phyloP scores from a whole-genome alignment of 1,140 invertebrate genomes.

The Oryzaephilus surinamensis region DNA sequence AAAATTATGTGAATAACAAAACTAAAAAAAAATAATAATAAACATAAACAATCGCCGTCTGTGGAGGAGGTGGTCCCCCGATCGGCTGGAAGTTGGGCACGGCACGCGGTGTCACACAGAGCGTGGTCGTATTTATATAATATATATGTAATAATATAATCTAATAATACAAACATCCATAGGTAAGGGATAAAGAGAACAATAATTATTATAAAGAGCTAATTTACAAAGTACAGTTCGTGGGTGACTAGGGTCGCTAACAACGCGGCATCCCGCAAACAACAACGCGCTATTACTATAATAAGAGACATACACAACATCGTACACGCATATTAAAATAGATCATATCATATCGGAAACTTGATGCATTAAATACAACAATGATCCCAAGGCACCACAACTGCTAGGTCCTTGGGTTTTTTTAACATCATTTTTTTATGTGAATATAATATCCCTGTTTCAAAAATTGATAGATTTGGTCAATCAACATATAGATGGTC shows the following conservation, averaged over 20 bases:
- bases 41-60: constrained; percentile 25
- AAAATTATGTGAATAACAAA: constrained; percentile 21
- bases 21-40: constrained; percentile 27
- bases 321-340: constrained; percentile 37
- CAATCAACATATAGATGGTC: constrained; percentile 32
- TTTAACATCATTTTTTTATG: constrained; percentile 26
- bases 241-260: constrained; percentile 37
- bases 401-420: constrained; percentile 18
- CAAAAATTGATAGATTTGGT: constrained; percentile 33
- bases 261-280: constrained; percentile 36
- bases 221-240: constrained; percentile 22
- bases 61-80: too few species aligned
- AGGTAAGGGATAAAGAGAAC: constrained; percentile 11
- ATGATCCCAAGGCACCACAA: constrained; percentile 30
- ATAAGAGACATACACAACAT: constrained; percentile 36
- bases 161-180: constrained; percentile 17
- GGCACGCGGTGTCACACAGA: constrained; percentile 25
- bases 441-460: constrained; percentile 32
- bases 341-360: constrained; percentile 28
- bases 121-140: constrained; percentile 15
- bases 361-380: constrained; percentile 34
- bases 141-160: constrained; percentile 13
- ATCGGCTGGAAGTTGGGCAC: constrained; percentile 24
- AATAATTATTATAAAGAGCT: constrained; percentile 10
- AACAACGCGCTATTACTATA: constrained; percentile 33